Base-by-base conservation (phyloP, 2,797 vertebrate species). In the Sebastes cheni region DNA sequence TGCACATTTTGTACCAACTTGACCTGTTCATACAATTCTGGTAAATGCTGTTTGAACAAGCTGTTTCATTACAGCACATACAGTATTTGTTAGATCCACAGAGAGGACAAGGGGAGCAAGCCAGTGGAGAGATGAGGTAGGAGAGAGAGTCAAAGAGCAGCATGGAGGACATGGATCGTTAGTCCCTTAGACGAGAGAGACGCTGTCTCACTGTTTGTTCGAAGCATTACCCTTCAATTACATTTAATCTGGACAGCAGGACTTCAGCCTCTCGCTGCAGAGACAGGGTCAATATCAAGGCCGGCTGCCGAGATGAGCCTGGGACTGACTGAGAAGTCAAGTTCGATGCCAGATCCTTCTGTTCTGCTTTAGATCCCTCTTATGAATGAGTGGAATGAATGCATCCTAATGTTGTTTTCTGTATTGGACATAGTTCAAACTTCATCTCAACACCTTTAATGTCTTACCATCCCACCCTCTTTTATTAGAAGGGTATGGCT, bases 201-300 rank as follows among this genome's bases (percentile, higher is more conserved):
- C 84, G 79, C 84, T 79, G 75, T 89, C 80, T 85, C 82, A 30
- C 75, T 88, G 88, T 92, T 93, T 90, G 88, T 80, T 83, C 66
- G 88, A 82, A 85, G 88, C 89, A 90, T 93, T 92, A 93, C 81
- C 89, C 92, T 84, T 91, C 86, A 92, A 93, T 93, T 94, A 93
- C 82, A 75, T 59, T 70, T 88, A 83, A 90, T 88, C 75, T 81
- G 77, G 82, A 83, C 83, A 67, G 84, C 77, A 70, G 81, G 80
- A 70, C 82, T 61, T 66, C 25, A 81, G 66, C 76, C 68, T 32
- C 67, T 78, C 67, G 2, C 83, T 72, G 58, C 46, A 79, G 79
- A 75, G 75, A 70, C 62, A 10, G 29, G 88, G 79, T 90, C 83
- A 84, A 88, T 77, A 82, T 62, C 39, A 34, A 80, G 79, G 32